phyloP scores from a whole-genome alignment of 1,140 invertebrate genomes.

The Brachystomella parvula region DNA sequence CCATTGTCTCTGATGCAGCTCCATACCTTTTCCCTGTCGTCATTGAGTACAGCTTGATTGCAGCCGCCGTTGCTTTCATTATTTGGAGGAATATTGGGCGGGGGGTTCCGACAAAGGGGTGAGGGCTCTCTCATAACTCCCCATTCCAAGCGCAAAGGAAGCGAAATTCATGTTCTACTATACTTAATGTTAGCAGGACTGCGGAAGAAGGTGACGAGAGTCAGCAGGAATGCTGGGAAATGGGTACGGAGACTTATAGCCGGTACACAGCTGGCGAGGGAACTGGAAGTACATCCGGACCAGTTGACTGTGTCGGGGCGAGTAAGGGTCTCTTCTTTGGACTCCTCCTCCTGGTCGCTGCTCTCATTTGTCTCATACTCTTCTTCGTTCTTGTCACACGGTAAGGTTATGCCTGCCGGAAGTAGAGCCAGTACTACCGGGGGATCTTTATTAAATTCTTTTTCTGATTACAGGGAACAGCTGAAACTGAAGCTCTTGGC shows the following conservation, averaged over 20 bases:
- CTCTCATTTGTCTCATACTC: conserved; percentile 82
- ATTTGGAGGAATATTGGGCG: conserved; percentile 94
- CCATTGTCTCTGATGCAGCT: conserved; percentile 78
- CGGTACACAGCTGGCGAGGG: conserved; percentile 32
- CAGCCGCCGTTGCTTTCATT: conserved; percentile 91
- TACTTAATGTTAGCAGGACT: conserved; percentile 19
- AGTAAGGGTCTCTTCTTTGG: conserved; percentile 91
- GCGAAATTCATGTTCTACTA: conserved; percentile 1
- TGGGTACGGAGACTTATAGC: conserved; percentile 36
- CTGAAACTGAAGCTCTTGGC: conserved; percentile 49
- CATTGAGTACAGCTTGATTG: conserved; percentile 93
- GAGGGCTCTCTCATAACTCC: background rate
- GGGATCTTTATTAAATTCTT: no score
- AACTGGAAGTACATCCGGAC: conserved; percentile 44
- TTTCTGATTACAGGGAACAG: no score
- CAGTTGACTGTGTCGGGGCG: conserved; percentile 84
- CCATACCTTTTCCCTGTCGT: conserved; percentile 93
- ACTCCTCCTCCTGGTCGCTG: conserved; percentile 77
- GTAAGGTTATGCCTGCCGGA: no score
- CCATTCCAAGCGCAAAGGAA: background rate
- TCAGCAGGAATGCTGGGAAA: conserved; percentile 38
- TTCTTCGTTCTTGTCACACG: conserved; percentile 87
- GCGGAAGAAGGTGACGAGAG: conserved; percentile 36
- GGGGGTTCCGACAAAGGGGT: conserved; percentile 45
- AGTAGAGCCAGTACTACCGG: no score